Conservation (phyloP, 1,140 invertebrate species). For the Scaptomyza pallida region DNA sequence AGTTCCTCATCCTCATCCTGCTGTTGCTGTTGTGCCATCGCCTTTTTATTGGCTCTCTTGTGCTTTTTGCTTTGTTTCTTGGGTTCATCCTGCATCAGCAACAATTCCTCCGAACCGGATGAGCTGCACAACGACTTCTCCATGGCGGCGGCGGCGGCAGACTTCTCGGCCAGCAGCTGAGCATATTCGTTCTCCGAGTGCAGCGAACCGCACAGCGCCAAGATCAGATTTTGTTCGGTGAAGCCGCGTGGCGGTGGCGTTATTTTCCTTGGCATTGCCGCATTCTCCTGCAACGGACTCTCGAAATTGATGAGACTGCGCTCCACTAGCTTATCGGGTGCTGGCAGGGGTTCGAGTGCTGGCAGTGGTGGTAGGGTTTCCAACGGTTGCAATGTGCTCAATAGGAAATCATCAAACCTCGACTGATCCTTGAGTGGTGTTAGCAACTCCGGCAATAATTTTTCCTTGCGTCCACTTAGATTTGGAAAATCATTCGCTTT, state of each 20-base stretch:
- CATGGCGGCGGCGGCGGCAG: conserved; percentile 11
- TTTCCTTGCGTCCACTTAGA: conserved; percentile 11
- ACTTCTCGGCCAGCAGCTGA: conserved; percentile 4
- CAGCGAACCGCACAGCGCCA: conserved; percentile 78
- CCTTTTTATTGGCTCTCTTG: conserved; percentile 48
- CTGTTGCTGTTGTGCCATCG: conserved; percentile 9
- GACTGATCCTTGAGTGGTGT: conserved; percentile 11
- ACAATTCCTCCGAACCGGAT: conserved; percentile 73
- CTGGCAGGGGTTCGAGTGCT: conserved; percentile 63
- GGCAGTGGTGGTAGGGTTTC: conserved; percentile 70
- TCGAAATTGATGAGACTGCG: conserved; percentile 79
- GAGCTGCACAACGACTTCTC: conserved; percentile 55
- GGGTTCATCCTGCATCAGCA: conserved; percentile 66
- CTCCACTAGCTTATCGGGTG: conserved; percentile 10
- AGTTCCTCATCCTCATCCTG: conserved; percentile 50
- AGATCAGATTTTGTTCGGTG: conserved; percentile 72
- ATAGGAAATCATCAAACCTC: conserved; percentile 63
- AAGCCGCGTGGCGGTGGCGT: conserved; percentile 66
- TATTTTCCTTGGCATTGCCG: conserved; percentile 49
- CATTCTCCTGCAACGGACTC: conserved; percentile 73
- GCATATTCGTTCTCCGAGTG: conserved; percentile 74
- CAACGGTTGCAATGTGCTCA: conserved; percentile 40
- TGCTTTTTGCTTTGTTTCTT: conserved; percentile 80
- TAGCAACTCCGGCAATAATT: conserved; percentile 1
- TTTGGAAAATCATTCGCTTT: conserved; percentile 5